Evolutionary conservation across 1,140 invertebrate genomes (phyloP).

Genomic region (Hycleus cichorii): DNA sequence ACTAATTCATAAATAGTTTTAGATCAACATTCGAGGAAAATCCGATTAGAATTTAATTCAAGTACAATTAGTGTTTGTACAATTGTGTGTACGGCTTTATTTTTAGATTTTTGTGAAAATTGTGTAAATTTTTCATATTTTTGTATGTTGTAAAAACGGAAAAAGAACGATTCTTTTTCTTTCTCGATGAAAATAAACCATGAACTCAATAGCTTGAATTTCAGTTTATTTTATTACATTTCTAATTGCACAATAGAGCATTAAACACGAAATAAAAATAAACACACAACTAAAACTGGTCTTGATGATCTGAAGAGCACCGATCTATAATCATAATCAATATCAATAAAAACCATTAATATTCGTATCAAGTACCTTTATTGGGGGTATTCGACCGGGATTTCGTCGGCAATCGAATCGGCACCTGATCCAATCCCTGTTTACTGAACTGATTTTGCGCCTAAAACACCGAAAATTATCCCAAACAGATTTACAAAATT

Average conservation of each 20-base stretch:
- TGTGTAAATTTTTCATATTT: slow-evolving; percentile 13
- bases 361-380: slow-evolving; percentile 24
- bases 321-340: slow-evolving; percentile 11
- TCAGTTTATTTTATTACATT: background rate
- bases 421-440: slow-evolving; percentile 39
- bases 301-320: slow-evolving; percentile 10
- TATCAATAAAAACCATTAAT: background rate
- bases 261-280: background rate
- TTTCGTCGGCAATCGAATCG: slow-evolving; percentile 33
- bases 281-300: slow-evolving; percentile 10
- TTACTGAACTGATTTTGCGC: slow-evolving; percentile 18
- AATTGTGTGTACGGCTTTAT: background rate
- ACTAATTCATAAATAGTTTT: background rate
- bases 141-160: slow-evolving; percentile 11
- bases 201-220: background rate
- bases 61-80: background rate
- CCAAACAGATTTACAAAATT: slow-evolving; percentile 2
- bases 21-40: slow-evolving; percentile 1
- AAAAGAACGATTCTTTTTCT: background rate
- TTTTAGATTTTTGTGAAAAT: background rate
- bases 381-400: slow-evolving; percentile 31
- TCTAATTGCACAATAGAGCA: background rate
- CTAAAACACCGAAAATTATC: slow-evolving; percentile 10
- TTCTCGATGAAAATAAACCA: slow-evolving; percentile 7
- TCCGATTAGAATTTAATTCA: background rate